phyloP scores from a whole-genome alignment of 2,888 invertebrate genomes.

The Meganola albula region DNA sequence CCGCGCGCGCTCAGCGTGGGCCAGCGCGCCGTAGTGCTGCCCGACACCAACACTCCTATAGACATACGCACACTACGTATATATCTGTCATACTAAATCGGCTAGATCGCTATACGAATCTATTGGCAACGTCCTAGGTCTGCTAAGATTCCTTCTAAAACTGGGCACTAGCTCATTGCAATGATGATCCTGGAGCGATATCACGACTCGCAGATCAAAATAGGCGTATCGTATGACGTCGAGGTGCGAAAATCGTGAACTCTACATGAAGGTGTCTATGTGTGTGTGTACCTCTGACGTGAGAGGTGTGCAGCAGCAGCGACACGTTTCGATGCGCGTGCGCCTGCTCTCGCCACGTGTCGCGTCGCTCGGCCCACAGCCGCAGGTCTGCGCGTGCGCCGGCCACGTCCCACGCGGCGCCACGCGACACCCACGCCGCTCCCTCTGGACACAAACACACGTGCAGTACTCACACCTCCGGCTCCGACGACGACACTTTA shows the following conservation, averaged over 20 bases:
- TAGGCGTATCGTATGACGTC: too few relatives aligned
- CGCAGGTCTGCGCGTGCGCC: constrained; percentile 24
- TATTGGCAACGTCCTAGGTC: too few relatives aligned
- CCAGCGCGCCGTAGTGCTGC: constrained; percentile 24
- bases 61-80: too few relatives aligned
- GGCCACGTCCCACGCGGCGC: constrained; percentile 14
- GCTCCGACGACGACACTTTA: too few relatives aligned
- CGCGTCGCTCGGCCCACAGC: constrained; percentile 22
- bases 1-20: constrained; percentile 36
- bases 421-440: constrained; percentile 35
- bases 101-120: too few relatives aligned
- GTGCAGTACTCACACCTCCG: too few relatives aligned
- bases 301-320: constrained; percentile 85
- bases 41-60: constrained; percentile 22
- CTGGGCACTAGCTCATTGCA: too few relatives aligned
- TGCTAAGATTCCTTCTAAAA: too few relatives aligned
- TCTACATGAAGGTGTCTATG: neutral
- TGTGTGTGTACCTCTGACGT: constrained; percentile 39
- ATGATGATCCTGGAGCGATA: too few relatives aligned
- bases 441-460: constrained; percentile 32
- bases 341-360: constrained; percentile 11
- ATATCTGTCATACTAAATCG: too few relatives aligned
- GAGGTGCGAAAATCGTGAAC: neutral
- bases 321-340: constrained; percentile 80
- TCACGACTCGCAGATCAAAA: too few relatives aligned